phyloP scores from a whole-genome alignment of 64 coral and sea anemone species.

The Actinia equina region DNA sequence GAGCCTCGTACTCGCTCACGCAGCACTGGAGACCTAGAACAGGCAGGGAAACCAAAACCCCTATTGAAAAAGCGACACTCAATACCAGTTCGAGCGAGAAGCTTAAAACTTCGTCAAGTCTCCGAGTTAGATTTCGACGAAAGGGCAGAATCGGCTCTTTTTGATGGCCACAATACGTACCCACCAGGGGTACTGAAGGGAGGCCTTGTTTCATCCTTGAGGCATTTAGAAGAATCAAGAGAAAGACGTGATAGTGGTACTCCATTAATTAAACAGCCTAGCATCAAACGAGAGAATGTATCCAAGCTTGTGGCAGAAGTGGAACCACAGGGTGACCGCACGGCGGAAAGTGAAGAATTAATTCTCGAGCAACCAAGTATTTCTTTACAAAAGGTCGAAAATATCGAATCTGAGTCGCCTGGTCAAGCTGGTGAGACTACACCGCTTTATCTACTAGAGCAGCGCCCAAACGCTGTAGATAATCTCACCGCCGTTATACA shows the following conservation, averaged over 20 bases:
- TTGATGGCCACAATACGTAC: not conserved
- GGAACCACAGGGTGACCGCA: not conserved
- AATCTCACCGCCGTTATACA: not conserved
- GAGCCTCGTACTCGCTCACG: not conserved
- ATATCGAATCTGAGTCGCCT: not conserved
- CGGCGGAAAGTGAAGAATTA: not conserved
- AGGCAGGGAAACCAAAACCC: not conserved
- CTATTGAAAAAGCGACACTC: not conserved
- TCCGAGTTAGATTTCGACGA: not conserved
- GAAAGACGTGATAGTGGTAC: not conserved
- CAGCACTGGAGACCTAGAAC: conserved; percentile 13
- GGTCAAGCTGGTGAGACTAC: not conserved
- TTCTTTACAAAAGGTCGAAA: not conserved
- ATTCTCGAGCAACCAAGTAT: not conserved
- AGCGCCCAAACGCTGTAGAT: not conserved
- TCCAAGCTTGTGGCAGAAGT: not conserved
- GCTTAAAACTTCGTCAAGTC: not conserved
- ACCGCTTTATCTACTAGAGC: not conserved
- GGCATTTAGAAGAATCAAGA: conserved; percentile 3
- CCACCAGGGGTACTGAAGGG: not conserved
- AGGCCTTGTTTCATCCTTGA: not conserved
- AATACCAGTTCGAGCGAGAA: not conserved
- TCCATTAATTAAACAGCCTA: not conserved
- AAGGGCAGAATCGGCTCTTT: not conserved
- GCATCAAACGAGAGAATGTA: not conserved